Percentiles rank a stretch among this genome's conserved stretches.
phyloP scores from a whole-genome alignment of 1,140 invertebrate genomes.

The Aleiodes sp. region DNA sequence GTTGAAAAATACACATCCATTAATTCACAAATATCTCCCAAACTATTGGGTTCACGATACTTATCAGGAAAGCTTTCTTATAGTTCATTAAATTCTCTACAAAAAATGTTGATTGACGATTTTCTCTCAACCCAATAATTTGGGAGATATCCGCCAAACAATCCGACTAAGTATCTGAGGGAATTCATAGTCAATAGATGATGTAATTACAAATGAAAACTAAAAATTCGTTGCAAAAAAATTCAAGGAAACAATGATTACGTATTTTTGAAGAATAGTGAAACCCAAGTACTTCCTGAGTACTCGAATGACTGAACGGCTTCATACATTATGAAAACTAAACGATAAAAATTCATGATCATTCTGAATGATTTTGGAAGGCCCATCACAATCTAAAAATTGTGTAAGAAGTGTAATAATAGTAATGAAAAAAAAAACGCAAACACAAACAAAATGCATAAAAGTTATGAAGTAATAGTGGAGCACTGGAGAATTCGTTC shows the following conservation, averaged over 20 bases:
- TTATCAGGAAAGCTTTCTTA: too few species aligned
- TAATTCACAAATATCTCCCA: too few species aligned
- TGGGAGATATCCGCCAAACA: too few species aligned
- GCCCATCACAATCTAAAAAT: not conserved
- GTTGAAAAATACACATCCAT: too few species aligned
- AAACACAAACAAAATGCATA: not conserved
- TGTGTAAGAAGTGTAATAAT: not conserved
- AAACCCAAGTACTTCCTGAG: not conserved
- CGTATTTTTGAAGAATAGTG: not conserved
- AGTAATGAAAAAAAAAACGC: not conserved
- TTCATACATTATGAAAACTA: not conserved
- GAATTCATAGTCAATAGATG: too few species aligned
- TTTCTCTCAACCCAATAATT: too few species aligned
- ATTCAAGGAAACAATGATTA: not conserved
- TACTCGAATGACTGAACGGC: not conserved
- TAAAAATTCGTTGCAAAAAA: too few species aligned
- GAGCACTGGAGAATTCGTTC: conserved; percentile 28
- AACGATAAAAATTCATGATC: not conserved
- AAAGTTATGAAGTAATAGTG: conserved; percentile 11
- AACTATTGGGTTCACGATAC: too few species aligned
- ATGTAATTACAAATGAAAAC: too few species aligned
- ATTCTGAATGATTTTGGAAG: conserved; percentile 2
- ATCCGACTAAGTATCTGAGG: too few species aligned
- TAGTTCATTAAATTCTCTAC: too few species aligned
- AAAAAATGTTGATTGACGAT: too few species aligned